A percentile compares a stretch with the other conserved stretches of the same genome.
Conservation (phyloP, 2,888 invertebrate genomes). For the Yponomeuta sedellus region DNA sequence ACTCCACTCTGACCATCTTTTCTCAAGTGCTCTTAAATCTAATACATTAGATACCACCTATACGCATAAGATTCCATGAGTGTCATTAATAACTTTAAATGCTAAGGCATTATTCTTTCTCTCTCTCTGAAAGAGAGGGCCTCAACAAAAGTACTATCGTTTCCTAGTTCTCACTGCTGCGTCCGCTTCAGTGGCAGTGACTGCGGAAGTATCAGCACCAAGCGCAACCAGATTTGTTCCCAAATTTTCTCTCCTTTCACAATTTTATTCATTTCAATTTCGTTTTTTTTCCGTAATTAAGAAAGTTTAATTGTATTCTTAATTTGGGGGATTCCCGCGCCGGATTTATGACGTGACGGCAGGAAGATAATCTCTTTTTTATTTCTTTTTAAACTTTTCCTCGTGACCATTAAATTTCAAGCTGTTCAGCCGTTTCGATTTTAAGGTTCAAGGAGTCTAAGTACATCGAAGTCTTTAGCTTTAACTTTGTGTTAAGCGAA, state of each 20-base stretch:
- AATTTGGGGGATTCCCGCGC: constrained; percentile 28
- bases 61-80: too few relatives aligned
- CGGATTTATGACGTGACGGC: constrained; percentile 20
- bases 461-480: too few relatives aligned
- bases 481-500: too few relatives aligned
- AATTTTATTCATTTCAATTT: constrained; percentile 21
- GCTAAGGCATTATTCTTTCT: too few relatives aligned
- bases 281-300: constrained; percentile 31
- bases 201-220: neutral
- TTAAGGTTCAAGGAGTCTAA: too few relatives aligned
- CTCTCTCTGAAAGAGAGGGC: too few relatives aligned
- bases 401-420: neutral
- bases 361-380: constrained; percentile 1
- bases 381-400: neutral
- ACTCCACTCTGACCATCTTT: too few relatives aligned
- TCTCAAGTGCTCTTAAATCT: too few relatives aligned
- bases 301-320: constrained; percentile 41
- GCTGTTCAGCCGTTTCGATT: neutral
- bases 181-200: neutral
- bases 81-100: too few relatives aligned
- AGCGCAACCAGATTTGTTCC: neutral
- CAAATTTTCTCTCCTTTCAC: neutral
- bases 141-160: too few relatives aligned
- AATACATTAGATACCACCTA: too few relatives aligned
- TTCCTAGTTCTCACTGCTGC: too few relatives aligned